Evolutionary conservation across 1,140 invertebrate genomes (phyloP).

Genomic region (Microplitis mediator): DNA sequence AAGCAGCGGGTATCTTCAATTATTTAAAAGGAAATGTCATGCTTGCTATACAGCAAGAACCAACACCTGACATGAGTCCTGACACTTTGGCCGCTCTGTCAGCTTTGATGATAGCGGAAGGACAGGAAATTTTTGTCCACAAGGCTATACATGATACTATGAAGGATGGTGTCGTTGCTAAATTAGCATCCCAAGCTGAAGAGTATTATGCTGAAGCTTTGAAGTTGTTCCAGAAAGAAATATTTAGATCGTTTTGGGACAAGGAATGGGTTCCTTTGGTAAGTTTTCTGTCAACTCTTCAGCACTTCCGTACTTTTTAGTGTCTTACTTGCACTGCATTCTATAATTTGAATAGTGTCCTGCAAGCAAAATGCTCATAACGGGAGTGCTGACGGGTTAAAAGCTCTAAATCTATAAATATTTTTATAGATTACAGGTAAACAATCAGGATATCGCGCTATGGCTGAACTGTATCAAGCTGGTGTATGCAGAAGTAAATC

Average conservation of each 20-base stretch:
- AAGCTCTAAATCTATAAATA: too few species aligned
- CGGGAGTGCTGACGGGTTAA: too few species aligned
- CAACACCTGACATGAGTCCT: slow-evolving; percentile 92
- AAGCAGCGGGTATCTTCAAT: slow-evolving; percentile 89
- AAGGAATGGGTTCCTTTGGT: slow-evolving; percentile 83
- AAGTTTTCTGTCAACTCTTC: slow-evolving; percentile 36
- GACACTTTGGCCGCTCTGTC: slow-evolving; percentile 87
- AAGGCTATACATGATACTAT: slow-evolving; percentile 94
- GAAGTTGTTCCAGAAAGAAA: slow-evolving; percentile 87
- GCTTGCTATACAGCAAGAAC: slow-evolving; percentile 88
- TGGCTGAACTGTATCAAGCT: slow-evolving; percentile 90
- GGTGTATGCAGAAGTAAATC: slow-evolving; percentile 81
- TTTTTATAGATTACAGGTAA: slow-evolving; percentile 76
- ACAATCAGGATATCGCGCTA: slow-evolving; percentile 84
- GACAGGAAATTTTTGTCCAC: slow-evolving; percentile 94
- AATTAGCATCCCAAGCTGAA: slow-evolving; percentile 89
- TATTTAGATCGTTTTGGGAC: slow-evolving; percentile 84
- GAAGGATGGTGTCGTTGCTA: slow-evolving; percentile 92
- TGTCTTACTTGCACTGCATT: too few species aligned
- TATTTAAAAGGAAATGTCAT: slow-evolving; percentile 87
- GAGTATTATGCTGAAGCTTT: slow-evolving; percentile 92
- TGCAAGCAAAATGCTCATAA: too few species aligned
- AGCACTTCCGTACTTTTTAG: too few species aligned
- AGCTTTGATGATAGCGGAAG: slow-evolving; percentile 94
- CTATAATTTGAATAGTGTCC: too few species aligned